Evolutionary conservation across 2,113 vertebrate species (phyloP), one percentile per base, ranked within the genome.

Genomic region (Sorex araneus): DNA sequence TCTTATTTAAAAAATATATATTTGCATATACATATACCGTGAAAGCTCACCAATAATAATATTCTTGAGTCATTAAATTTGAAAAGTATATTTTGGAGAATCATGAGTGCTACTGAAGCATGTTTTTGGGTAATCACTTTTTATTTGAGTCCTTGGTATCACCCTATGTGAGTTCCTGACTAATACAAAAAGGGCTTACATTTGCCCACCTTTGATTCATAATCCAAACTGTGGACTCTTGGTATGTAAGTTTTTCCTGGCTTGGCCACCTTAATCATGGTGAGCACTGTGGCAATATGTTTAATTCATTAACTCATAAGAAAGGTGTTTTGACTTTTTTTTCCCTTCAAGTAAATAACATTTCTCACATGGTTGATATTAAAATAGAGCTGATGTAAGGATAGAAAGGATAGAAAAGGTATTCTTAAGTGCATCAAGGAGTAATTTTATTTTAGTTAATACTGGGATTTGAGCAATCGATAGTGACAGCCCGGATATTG

Each of bases 81-180:
- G 73, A 86, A 94, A 60, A 83, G 16, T 43, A 27, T 3, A 25
- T 57, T 40, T 94, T 74, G 67, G 83, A 82, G 21, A 94, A 80
- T 32, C 36, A 21, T 75, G 63, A 11, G 47, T 45, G 70, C 84
- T 75, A 64, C 25, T 47, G 82, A 90, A 84, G 45, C 32, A 18
- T 54, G 54, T 54, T 54, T 40, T 40, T 40, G 40, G 40, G 40
- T 40, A 40, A n/a, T n/a, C n/a, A n/a, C n/a, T n/a, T n/a, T n/a
- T n/a, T 54, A 54, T 54, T 54, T 54, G 18, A 16, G 54, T 75
- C 60, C 43, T 0, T 34, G 45, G 23, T 84, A 84, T 91, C 34
- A 34, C 69, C 32, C 40, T 64, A 16, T 32, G 10, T 57, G 32
- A 43, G 13, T 54, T 6, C 19, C 28, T 40, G 36, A 11, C 32